Base-by-base conservation (phyloP, 2,888 invertebrate species). In the Pseudococcus viburni region DNA sequence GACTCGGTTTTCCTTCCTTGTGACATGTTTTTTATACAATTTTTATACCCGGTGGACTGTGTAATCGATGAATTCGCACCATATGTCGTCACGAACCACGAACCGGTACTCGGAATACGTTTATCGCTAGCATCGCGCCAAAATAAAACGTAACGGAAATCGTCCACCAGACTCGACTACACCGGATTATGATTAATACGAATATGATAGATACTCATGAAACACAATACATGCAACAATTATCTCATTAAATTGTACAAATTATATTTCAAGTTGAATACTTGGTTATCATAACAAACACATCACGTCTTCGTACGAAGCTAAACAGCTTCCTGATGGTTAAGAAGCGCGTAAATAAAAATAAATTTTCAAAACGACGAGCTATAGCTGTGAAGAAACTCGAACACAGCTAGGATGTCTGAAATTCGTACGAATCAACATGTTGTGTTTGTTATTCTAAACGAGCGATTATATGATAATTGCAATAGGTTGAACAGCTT, bases 101-200 rank as follows among this genome's bases (percentile, higher is more conserved):
- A 46, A 17, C 26, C 26, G 26, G 26, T 33, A 33, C 26, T 17
- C 15, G 17, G 15, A 55, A 55, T 15, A 46, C 46, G 46, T 46
- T 46, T 33, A 33, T 33, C 26, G 15, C 51, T 5, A 51, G 8
- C 19, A 59, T 19, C 59, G 59, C 59, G 59, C 59, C 59, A 59
- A 59, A 59, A 59, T 59, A 59, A 7, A 46, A 46, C 19, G 59
- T 59, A 59, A 59, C 59, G 59, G 59, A 59, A 19, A 59, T 59
- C 19, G 19, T 59, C 19, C 9, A n/a, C 0, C 59, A 19, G 51
- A 15, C 5, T 51, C 12, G 17, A 12, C 51, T 5, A 15, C 12
- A 15, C 51, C 17, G 15, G 51, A 46, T 46, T 46, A 46, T 0
- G 51, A 51, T 46, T 46, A 51, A 15, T 51, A 51, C 51, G 26